A percentile compares a stretch with the other conserved stretches of the same genome.
Conservation (phyloP, 2,797 vertebrate genomes). For the Bufotes viridis region DNA sequence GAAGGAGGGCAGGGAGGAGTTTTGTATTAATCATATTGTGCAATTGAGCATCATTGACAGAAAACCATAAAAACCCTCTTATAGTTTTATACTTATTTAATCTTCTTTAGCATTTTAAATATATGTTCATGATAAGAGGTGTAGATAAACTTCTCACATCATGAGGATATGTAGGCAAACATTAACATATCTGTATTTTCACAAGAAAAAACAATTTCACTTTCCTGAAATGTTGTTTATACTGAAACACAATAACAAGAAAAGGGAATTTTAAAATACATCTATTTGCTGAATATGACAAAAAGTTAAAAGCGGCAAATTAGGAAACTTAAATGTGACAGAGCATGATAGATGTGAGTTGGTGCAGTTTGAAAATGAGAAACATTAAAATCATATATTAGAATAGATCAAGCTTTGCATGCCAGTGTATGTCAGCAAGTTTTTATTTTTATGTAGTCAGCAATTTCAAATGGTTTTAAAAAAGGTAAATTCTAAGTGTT, state of each 20-base stretch:
- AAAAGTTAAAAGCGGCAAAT: constrained; percentile 84
- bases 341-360: constrained; percentile 80
- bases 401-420: constrained; percentile 79
- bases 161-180: neutral
- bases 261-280: constrained; percentile 71
- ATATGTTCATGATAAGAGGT: too few species aligned
- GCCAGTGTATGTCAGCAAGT: constrained; percentile 80
- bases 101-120: too few species aligned
- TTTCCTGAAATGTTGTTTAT: constrained; percentile 73
- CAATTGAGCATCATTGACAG: too few species aligned
- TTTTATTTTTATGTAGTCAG: constrained; percentile 78
- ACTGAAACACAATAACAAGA: constrained; percentile 73
- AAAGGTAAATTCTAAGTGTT: constrained; percentile 57
- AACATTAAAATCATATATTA: constrained; percentile 84
- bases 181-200: constrained; percentile 62
- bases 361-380: constrained; percentile 81
- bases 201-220: constrained; percentile 65
- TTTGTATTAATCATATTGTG: too few species aligned
- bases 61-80: too few species aligned
- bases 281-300: constrained; percentile 78
- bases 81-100: too few species aligned
- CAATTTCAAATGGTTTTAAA: constrained; percentile 72
- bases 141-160: neutral
- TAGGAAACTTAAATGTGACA: constrained; percentile 81
- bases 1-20: too few species aligned